A percentile compares a stretch with the other conserved stretches of the same genome.
phyloP scores from a whole-genome alignment of 2,113 vertebrate genomes.

The Scomber colias region DNA sequence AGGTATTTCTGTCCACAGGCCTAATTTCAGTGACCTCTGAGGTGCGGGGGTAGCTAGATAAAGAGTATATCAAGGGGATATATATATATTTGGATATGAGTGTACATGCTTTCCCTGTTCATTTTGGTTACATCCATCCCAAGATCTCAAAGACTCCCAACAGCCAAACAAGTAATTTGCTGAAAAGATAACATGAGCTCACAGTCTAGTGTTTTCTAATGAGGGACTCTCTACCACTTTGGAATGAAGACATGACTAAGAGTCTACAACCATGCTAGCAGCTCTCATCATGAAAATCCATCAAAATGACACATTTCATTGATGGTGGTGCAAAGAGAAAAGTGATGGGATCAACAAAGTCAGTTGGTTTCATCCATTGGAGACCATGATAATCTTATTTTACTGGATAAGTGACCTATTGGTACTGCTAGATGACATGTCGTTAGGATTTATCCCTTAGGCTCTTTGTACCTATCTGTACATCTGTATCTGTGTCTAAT shows the following conservation, averaged over 20 bases:
- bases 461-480: not conserved
- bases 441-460: not conserved
- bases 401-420: too few relatives aligned
- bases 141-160: conserved; percentile 10
- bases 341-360: not conserved
- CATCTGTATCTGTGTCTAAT: too few relatives aligned
- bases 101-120: conserved; percentile 6
- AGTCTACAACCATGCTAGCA: too few relatives aligned
- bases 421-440: too few relatives aligned
- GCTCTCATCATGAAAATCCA: too few relatives aligned
- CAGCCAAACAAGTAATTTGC: conserved; percentile 3
- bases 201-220: conserved; percentile 20
- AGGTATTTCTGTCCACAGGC: conserved; percentile 67
- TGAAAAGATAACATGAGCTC: conserved; percentile 37
- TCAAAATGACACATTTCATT: too few relatives aligned
- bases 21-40: conserved; percentile 63
- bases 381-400: too few relatives aligned
- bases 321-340: too few relatives aligned
- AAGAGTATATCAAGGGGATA: not conserved
- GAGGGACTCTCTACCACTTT: not conserved
- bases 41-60: not conserved
- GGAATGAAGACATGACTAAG: conserved; percentile 11
- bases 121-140: conserved; percentile 21
- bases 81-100: conserved; percentile 23
- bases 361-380: too few relatives aligned